A percentile compares a stretch with the other conserved stretches of the same genome.
These are phyloP conservation scores for Dipus sagitta DNA, from an alignment of 2,797 vertebrate species.

Conservation along the genomic window DNA sequence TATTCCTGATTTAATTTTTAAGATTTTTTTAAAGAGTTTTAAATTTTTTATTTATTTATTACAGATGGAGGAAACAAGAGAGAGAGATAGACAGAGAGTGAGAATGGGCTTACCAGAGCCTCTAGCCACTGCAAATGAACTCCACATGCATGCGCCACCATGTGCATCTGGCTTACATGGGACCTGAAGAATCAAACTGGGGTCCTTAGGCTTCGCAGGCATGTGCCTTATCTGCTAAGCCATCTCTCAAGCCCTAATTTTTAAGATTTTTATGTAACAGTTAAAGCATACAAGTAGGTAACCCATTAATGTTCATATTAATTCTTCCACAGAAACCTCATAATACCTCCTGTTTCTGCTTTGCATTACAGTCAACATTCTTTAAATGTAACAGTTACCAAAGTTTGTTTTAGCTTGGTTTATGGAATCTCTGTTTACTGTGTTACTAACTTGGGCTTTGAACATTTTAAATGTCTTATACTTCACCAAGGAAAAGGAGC, in stretches of 20 bases:
- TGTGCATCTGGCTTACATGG: too few species aligned
- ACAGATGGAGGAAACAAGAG: too few species aligned
- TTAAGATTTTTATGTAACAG: neutral
- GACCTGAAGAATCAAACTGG: too few species aligned
- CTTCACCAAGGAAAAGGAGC: slow-evolving; percentile 37
- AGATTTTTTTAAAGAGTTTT: slow-evolving; percentile 76
- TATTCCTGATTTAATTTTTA: slow-evolving; percentile 82
- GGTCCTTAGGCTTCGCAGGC: too few species aligned
- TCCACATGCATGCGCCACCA: too few species aligned
- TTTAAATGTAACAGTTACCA: slow-evolving; percentile 60
- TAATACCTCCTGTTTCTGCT: neutral
- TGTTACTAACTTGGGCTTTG: slow-evolving; percentile 48
- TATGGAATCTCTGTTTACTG: slow-evolving; percentile 51
- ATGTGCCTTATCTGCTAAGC: too few species aligned
- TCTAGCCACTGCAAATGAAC: too few species aligned
- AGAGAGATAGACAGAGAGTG: too few species aligned
- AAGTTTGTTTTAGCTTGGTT: slow-evolving; percentile 50
- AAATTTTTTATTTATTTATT: neutral
- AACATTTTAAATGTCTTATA: slow-evolving; percentile 48
- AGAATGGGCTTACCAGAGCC: too few species aligned
- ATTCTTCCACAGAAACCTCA: slow-evolving; percentile 42
- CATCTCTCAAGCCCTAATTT: slow-evolving; percentile 68
- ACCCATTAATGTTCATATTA: neutral
- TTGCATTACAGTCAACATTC: slow-evolving; percentile 1
- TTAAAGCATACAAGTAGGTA: slow-evolving; percentile 41